Percentiles rank a stretch among this genome's conserved stretches.
Conservation (phyloP, 2,113 vertebrate species). For the Apaloderma vittatum region DNA sequence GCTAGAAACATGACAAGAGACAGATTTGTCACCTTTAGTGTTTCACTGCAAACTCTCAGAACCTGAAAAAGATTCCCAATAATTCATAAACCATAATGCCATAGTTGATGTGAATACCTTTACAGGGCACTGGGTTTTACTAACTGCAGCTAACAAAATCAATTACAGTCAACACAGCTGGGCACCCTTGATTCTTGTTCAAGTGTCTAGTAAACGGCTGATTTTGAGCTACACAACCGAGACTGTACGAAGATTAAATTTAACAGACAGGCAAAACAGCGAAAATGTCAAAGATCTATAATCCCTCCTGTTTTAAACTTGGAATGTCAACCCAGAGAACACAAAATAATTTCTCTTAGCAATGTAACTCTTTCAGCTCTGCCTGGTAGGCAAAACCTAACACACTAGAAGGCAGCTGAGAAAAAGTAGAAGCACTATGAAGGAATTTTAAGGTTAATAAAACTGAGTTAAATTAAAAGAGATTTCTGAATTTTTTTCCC, state of each 20-base stretch:
- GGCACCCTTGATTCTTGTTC: background rate
- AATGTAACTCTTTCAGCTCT: background rate
- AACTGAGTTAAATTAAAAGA: background rate
- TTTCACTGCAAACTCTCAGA: background rate
- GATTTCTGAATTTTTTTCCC: background rate
- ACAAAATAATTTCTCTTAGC: background rate
- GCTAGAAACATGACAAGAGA: conserved; percentile 68
- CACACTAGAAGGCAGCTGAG: background rate
- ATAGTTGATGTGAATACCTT: background rate
- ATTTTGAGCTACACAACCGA: background rate
- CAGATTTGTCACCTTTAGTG: background rate
- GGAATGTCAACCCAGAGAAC: background rate
- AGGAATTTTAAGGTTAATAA: background rate
- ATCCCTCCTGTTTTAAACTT: conserved; percentile 8
- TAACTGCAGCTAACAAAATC: background rate
- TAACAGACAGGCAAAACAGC: background rate
- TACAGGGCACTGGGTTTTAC: background rate
- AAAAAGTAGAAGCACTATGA: background rate
- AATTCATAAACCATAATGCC: background rate
- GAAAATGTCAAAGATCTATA: conserved; percentile 2
- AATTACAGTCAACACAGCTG: background rate
- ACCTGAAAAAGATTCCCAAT: background rate
- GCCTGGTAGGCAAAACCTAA: background rate
- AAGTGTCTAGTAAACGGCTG: background rate
- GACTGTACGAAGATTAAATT: conserved; percentile 3